Base-by-base conservation (phyloP, 1,140 invertebrate genomes). In the Drosophila simulans region DNA sequence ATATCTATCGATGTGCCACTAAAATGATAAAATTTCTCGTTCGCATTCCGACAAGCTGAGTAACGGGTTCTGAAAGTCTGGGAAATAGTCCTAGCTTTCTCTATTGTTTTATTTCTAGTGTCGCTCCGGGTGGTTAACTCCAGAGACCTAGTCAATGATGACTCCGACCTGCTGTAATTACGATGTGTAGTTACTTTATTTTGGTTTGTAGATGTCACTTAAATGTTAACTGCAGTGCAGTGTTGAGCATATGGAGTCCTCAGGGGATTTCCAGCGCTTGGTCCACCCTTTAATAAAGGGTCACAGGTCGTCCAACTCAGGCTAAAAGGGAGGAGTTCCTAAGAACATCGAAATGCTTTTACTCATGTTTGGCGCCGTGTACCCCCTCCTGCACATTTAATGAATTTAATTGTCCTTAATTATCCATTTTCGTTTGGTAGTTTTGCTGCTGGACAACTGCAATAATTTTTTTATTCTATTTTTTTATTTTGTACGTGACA, bases 321-420 rank as follows among this genome's bases (percentile, higher is more conserved):
- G 17, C 7, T 3, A 31, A 31, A 31, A 10, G 7, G 27, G 7
- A 31, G 27, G 27, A 31, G 27, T 31, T 31, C 1, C 7, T 31
- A 31, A 8, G 34, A 17, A 60, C 55, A 64, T 45, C 45, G 46
- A 76, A 76, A 72, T 84, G 73, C 49, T 77, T 84, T 80, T 71
- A 64, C 71, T 62, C 56, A 49, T 56, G 31, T 7, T 51, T 15
- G 5, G 22, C 25, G 11, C 12, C 8, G 22, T 17, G 12, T 65
- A 13, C 37, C 25, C 25, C 42, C 43, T 35, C 27, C 4, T 58
- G 54, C 42, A 74, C 63, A 86, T 66, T 86, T 70, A 63, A 65
- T 62, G 43, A 81, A 74, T 81, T 85, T 73, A 86, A 85, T 85
- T 86, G 77, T 85, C 57, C 54, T 60, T 35, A 77, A 84, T 85